Evolutionary conservation across 1,140 invertebrate genomes (phyloP), one percentile per base, ranked within the genome.

Genomic region (Prorops nasuta): DNA sequence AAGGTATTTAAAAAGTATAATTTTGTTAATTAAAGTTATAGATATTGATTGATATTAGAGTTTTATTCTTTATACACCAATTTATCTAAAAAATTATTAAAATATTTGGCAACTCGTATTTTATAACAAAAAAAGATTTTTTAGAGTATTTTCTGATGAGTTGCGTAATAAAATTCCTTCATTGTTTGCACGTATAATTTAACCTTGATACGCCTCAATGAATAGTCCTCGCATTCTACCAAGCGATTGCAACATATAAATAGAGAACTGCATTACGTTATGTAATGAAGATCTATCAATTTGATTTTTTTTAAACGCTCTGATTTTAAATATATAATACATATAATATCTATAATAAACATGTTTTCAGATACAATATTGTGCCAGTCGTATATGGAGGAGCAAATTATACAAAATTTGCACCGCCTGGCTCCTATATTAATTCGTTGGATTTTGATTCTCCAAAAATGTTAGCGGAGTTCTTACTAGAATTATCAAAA

Each of bases 401-500:
- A 37, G 76, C 77, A 0, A 76, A 87, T 58, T 84, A 86, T 44
- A 68, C 62, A 1, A 51, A 45, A 4, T 67, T 80, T 16, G 73
- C 81, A 7, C 85, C 85, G 0, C 72, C 79, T 0, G 64, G 79
- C 28, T 86, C 85, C 0, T 86, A 81, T 57, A 83, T 88, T 36
- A 74, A 87, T 63, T 80, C 79, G 0, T 64, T 76, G n/a, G 72
- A 81, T 37, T 85, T 82, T 49, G 54, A 74, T 3, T 69, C 64
- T 3, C 75, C 79, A 0, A 57, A 72, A 46, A 58, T 79, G 1
- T 62, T 88, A 43, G 84, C 79, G 0, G 18, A 71, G 0, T 79
- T 83, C 54, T 55, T 88, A 34, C 64, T 66, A 8, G 58, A 59
- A 24, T 58, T 88, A 20, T 78, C 77, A 4, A 51, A 56, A 2